Percentiles rank a stretch among this genome's conserved stretches.
These are phyloP conservation scores for Eospalax fontanierii DNA, from an alignment of 2,797 vertebrate species.

Conservation along the genomic window DNA sequence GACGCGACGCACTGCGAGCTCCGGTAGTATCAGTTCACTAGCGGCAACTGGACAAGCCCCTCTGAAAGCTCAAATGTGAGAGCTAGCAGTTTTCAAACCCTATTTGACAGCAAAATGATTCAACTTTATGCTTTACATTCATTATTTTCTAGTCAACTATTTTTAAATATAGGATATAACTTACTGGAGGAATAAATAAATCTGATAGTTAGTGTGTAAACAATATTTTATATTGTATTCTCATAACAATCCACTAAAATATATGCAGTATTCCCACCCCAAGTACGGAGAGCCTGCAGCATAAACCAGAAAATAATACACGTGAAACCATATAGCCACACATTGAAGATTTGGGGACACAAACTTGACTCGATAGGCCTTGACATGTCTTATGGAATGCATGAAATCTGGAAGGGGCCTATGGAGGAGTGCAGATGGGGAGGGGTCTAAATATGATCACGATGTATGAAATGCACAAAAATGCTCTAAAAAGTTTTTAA, in stretches of 20 bases:
- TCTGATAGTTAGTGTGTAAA: not conserved
- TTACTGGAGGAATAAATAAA: not conserved
- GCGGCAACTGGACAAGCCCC: not conserved
- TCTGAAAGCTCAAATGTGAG: not conserved
- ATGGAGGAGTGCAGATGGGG: no score
- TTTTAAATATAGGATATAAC: not conserved
- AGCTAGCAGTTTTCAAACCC: not conserved
- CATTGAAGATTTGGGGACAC: no score
- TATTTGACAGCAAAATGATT: constrained; percentile 17
- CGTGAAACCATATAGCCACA: not conserved
- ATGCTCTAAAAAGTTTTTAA: no score
- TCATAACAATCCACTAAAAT: not conserved
- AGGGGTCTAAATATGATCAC: no score
- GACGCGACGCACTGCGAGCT: not conserved
- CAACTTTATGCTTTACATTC: not conserved
- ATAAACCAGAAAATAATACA: not conserved
- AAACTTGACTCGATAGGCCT: no score
- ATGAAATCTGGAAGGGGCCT: no score
- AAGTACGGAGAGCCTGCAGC: not conserved
- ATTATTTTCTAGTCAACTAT: not conserved
- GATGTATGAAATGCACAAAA: no score
- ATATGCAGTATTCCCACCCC: not conserved
- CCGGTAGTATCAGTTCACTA: not conserved
- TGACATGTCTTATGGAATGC: no score
- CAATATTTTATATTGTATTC: not conserved